Conservation (phyloP, 2,113 vertebrate species). For the Chaetorhynchus papuensis region DNA sequence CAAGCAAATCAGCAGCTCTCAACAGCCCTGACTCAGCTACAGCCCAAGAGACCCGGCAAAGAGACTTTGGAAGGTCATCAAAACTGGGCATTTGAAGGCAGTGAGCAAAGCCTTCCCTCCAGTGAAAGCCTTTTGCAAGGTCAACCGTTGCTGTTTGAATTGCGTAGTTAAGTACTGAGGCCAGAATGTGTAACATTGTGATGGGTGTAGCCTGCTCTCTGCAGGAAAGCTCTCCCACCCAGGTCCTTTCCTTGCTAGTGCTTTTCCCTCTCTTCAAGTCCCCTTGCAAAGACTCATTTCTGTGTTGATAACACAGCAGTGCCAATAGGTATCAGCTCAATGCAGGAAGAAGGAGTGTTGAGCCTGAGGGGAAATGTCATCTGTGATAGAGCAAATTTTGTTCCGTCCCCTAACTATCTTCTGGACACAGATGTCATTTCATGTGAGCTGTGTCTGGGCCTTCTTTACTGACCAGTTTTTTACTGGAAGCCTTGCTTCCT, state of each 20-base stretch:
- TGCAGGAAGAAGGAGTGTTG: neutral
- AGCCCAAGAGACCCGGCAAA: neutral
- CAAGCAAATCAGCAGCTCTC: neutral
- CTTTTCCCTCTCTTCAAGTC: neutral
- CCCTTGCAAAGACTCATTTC: neutral
- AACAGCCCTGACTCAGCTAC: neutral
- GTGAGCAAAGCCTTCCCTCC: neutral
- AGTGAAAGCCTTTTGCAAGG: neutral
- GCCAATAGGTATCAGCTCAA: neutral
- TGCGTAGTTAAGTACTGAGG: neutral
- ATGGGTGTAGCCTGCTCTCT: neutral
- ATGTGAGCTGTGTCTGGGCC: neutral
- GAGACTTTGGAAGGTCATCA: conserved; percentile 1
- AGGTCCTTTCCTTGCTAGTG: neutral
- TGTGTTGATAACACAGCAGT: neutral
- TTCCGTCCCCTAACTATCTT: neutral
- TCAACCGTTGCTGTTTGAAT: neutral
- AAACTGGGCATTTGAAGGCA: neutral
- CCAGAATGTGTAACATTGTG: neutral
- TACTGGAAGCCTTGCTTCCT: neutral
- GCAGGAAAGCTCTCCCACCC: neutral
- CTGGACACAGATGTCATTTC: neutral
- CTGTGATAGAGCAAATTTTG: neutral
- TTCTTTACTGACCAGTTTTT: neutral
- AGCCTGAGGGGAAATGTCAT: neutral